Evolutionary conservation across 2,888 invertebrate genomes (phyloP), one percentile per base, ranked within the genome.

Genomic region (Bombylius major): DNA sequence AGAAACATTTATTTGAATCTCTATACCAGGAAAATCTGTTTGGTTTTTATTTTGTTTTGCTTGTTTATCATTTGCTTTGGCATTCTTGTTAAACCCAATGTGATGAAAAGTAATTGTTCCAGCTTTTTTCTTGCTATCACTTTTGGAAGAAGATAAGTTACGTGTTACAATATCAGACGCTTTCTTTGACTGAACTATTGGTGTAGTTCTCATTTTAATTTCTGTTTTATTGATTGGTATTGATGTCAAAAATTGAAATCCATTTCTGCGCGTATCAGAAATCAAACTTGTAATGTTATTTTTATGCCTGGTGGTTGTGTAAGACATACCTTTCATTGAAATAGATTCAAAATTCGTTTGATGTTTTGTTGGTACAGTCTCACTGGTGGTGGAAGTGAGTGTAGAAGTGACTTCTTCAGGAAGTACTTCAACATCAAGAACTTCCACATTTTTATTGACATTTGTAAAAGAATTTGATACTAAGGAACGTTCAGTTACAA

Each of bases 1-100:
- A 0, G 72, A 72, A 0, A 72, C 72, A 61, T 72, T 72, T 0
- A 72, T 72, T 57, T 72, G 73, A 36, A 72, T 72, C 60, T 72
- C 72, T 42, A 72, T 72, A 32, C 71, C 70, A 5, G 72, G 70
- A 23, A 72, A 70, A 32, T 72, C 68, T 0, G 72, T 71, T 8
- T 68, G 32, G 12, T 51, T 44, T 8, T 32, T 8, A 23, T 45
- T 51, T 23, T 23, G 12, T 7, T 50, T 47, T 8, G 23, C 11
- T 23, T 47, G 39, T 23, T 11, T 48, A 13, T 13, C 44, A 39
- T 47, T 50, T 33, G 45, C 47, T 12, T 45, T 44, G 23, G 23
- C 23, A 23, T 23, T 23, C 23, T 23, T 23, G 23, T 23, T 23
- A 23, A 23, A 23, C 3, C 23, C 23, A 23, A 23, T 23, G 23